Evolutionary conservation across 2,797 vertebrate species (phyloP).

Genomic region (Chelon labrosus): DNA sequence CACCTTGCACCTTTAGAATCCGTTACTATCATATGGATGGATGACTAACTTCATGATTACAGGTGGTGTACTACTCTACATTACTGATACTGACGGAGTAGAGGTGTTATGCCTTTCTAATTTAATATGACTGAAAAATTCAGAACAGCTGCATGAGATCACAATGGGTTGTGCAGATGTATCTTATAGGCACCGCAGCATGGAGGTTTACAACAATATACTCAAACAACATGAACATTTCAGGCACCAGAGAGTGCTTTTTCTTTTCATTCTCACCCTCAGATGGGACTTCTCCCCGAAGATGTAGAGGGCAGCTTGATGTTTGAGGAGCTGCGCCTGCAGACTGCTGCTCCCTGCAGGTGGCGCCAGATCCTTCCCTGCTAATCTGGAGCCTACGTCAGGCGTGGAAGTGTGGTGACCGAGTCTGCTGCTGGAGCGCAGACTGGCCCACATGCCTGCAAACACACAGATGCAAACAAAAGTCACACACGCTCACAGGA

Average conservation of each 20-base stretch:
- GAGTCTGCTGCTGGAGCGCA: conserved; percentile 94
- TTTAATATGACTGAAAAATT: no score
- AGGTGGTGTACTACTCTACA: no score
- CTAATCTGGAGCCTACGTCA: conserved; percentile 91
- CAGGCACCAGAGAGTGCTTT: background rate
- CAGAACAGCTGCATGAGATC: no score
- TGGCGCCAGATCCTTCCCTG: conserved; percentile 91
- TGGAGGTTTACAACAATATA: background rate
- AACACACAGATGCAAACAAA: conserved; percentile 60
- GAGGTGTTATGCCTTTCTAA: no score
- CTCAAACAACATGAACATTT: no score
- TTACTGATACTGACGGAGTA: no score
- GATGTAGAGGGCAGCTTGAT: conserved; percentile 95
- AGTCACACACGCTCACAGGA: conserved; percentile 36
- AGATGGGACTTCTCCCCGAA: conserved; percentile 99
- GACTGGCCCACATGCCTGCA: conserved; percentile 96
- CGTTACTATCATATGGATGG: no score
- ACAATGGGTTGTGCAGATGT: no score
- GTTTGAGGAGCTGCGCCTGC: conserved; percentile 93
- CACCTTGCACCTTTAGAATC: no score
- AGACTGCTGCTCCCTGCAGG: conserved; percentile 87
- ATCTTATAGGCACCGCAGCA: no score
- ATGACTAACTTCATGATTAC: no score
- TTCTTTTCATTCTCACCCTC: conserved; percentile 83
- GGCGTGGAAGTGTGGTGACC: conserved; percentile 84